A percentile compares a stretch with the other conserved stretches of the same genome.
phyloP scores from a whole-genome alignment of 2,797 vertebrate species.

The Echeneis naucrates region DNA sequence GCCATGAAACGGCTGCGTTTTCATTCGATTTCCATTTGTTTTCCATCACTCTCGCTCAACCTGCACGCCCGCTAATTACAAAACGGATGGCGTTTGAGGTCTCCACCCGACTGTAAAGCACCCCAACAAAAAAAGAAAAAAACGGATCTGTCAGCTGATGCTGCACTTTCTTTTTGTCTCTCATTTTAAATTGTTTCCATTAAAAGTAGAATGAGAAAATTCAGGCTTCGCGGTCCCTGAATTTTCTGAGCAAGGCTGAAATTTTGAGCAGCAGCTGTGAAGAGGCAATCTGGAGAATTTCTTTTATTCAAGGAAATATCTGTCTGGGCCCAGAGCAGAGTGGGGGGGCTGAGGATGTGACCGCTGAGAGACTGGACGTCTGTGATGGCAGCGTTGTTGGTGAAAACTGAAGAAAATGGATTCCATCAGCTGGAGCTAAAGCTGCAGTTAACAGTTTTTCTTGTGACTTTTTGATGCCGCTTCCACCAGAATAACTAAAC shows the following conservation, averaged over 20 bases:
- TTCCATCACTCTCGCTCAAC: constrained; percentile 40
- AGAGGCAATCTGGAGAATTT: too few species aligned
- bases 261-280: background rate
- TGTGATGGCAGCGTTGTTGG: too few species aligned
- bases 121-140: constrained; percentile 2
- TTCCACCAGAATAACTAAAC: too few species aligned
- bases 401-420: too few species aligned
- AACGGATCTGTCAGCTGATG: constrained; percentile 8
- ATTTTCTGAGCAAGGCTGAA: background rate
- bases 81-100: constrained; percentile 7
- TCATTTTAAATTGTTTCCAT: background rate
- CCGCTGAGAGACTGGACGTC: too few species aligned
- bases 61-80: constrained; percentile 28
- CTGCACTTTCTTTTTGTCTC: background rate
- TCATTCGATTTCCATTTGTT: constrained; percentile 43
- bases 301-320: too few species aligned
- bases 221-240: background rate
- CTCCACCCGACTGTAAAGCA: constrained; percentile 10
- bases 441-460: too few species aligned
- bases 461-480: too few species aligned
- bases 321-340: too few species aligned
- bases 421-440: too few species aligned
- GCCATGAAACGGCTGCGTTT: constrained; percentile 28
- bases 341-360: too few species aligned
- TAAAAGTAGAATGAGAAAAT: background rate